Percentiles rank a stretch among this genome's conserved stretches.
Conservation (phyloP, 2,888 invertebrate genomes). For the Aspidiotus destructor region DNA sequence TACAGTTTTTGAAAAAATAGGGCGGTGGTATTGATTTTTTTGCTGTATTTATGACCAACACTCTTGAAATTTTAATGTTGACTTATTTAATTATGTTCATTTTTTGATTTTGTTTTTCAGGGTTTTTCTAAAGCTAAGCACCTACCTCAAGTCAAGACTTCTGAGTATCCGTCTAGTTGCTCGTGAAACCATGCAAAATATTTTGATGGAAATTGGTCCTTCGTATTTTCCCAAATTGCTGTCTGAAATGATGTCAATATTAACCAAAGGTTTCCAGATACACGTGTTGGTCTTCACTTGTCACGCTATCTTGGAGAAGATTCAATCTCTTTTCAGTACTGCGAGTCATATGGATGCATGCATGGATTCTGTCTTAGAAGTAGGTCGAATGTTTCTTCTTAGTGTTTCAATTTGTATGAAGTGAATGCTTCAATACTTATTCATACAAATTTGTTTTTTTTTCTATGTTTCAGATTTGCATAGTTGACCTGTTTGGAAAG, state of each 20-base stretch:
- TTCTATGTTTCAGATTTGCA: slow-evolving; percentile 53
- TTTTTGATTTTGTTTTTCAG: slow-evolving; percentile 43
- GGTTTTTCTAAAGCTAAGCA: slow-evolving; percentile 78
- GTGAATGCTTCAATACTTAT: neutral
- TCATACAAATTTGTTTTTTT: neutral
- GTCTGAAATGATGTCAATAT: slow-evolving; percentile 65
- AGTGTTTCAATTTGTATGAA: neutral
- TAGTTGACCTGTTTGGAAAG: slow-evolving; percentile 78
- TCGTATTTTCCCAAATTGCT: slow-evolving; percentile 66
- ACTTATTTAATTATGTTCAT: no score
- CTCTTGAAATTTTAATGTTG: no score
- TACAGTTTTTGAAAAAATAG: no score
- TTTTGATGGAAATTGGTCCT: slow-evolving; percentile 75
- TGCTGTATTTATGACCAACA: no score
- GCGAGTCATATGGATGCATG: slow-evolving; percentile 70
- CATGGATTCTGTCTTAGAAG: slow-evolving; percentile 64
- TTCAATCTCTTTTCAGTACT: slow-evolving; percentile 56
- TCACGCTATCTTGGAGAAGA: slow-evolving; percentile 65
- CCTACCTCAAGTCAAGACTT: slow-evolving; percentile 78
- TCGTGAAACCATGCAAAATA: slow-evolving; percentile 83
- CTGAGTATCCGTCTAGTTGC: slow-evolving; percentile 76
- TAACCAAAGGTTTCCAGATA: slow-evolving; percentile 84
- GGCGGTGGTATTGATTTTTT: no score
- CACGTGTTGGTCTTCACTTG: slow-evolving; percentile 86
- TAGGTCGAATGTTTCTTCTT: slow-evolving; percentile 40